Base-by-base conservation (phyloP, 2,113 vertebrate genomes). In the Alethe diademata region DNA sequence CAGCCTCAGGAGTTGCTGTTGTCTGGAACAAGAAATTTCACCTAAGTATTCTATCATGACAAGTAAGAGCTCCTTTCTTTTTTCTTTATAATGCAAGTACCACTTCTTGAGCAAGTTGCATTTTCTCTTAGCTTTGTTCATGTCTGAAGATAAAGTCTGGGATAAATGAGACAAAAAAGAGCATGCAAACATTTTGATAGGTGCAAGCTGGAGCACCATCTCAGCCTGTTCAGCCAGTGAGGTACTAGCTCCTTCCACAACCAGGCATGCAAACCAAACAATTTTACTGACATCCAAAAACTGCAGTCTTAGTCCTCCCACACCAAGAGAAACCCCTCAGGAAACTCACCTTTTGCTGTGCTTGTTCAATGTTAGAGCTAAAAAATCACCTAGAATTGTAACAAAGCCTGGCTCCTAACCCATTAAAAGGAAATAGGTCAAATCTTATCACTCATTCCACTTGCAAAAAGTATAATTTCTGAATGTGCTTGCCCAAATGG, bases 401-500 rank as follows among this genome's bases (percentile, higher is more conserved):
- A 78, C 60, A 76, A 56, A 62, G n/a, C 38, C 29, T 23, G 15
- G n/a, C 26, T 48, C 19, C 43, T 67, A 81, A 60, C 7, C 11
- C 31, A 38, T 25, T 72, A 31, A 62, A 78, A 70, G 16, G 33
- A 78, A 47, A 88, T n/a, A 9, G 19, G 38, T 75, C 33, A 69
- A 88, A 79, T 28, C 15, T 19, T 14, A 10, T 23, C 20, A 57
- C 24, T 88, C 79, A 28, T 19, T 67, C 35, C 26, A 36, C 51
- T 45, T 42, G 6, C 28, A 69, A 50, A 79, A 64, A 67, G 40
- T 15, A 10, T 47, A 12, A 57, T n/a, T 78, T 82, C 66, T 67
- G 24, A 85, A 69, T 56, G 57, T 88, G 71, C 25, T 90, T 85
- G 70, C 36, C 74, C 78, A 93, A 78, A 53, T 79, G 85, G 23